Conservation (phyloP, 2,888 invertebrate species). For the Mimachlamys varia region DNA sequence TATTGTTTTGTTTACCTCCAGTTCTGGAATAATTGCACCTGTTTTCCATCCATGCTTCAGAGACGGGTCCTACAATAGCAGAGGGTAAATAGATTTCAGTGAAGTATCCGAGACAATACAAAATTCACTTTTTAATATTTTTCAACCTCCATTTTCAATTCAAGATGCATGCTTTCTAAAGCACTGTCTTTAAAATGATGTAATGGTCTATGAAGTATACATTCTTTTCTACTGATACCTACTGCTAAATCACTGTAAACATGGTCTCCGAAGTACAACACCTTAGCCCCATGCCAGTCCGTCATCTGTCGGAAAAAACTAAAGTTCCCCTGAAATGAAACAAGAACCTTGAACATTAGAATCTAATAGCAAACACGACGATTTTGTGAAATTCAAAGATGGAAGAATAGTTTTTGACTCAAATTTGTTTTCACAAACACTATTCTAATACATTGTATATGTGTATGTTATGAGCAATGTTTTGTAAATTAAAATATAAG, state of each 20-base stretch:
- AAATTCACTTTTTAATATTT: too few species aligned
- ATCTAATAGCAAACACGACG: too few species aligned
- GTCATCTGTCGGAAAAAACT: conserved; percentile 95
- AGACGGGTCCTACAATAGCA: conserved; percentile 88
- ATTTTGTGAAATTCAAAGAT: neutral
- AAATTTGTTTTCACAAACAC: too few species aligned
- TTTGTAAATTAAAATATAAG: neutral
- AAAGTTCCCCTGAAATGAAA: conserved; percentile 90
- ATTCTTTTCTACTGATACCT: conserved; percentile 58
- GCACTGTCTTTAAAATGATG: too few species aligned
- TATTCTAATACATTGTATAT: too few species aligned
- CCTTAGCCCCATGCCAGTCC: conserved; percentile 94
- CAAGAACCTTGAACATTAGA: neutral
- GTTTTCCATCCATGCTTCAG: conserved; percentile 98
- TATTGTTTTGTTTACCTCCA: conserved; percentile 85
- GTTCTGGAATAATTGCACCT: conserved; percentile 97
- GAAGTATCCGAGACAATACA: too few species aligned
- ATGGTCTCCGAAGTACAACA: conserved; percentile 98
- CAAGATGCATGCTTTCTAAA: too few species aligned
- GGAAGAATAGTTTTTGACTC: too few species aligned
- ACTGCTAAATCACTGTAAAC: conserved; percentile 96
- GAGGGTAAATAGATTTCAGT: too few species aligned
- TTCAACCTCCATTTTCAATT: too few species aligned
- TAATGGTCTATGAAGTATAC: too few species aligned
- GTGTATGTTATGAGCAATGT: neutral